Percentiles rank a stretch among this genome's conserved stretches.
These are phyloP conservation scores for Saccopteryx bilineata DNA, from an alignment of 2,113 vertebrate genomes.

Conservation along the genomic window DNA sequence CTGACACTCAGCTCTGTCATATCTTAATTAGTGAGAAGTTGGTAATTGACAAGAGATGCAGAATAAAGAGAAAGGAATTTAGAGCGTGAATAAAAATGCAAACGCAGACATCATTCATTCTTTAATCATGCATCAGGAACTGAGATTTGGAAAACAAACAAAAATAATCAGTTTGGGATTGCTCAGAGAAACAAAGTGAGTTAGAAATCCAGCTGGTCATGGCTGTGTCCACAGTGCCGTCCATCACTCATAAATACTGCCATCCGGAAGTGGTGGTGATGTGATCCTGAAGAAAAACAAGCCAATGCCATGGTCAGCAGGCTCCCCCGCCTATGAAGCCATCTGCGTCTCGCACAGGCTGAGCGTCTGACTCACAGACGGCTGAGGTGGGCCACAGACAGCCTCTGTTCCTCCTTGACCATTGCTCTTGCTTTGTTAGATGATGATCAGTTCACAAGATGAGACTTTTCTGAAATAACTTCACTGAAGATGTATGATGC, in stretches of 20 bases:
- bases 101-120: neutral
- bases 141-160: neutral
- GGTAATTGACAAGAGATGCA: constrained; percentile 2
- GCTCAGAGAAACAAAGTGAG: neutral
- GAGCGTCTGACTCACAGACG: neutral
- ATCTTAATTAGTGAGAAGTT: constrained; percentile 10
- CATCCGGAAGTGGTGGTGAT: neutral
- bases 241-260: neutral
- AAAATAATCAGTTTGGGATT: neutral
- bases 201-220: neutral
- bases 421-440: neutral
- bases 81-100: neutral
- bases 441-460: neutral
- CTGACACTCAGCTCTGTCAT: neutral
- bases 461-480: neutral
- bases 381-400: neutral
- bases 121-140: neutral
- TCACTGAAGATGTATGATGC: neutral
- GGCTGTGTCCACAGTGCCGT: neutral
- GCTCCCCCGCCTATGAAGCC: neutral
- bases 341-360: neutral
- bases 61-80: neutral
- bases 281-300: neutral
- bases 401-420: constrained; percentile 19
- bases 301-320: too few species aligned